Evolutionary conservation across 1,140 invertebrate species (phyloP).

Genomic region (Drosophila prosaltans): DNA sequence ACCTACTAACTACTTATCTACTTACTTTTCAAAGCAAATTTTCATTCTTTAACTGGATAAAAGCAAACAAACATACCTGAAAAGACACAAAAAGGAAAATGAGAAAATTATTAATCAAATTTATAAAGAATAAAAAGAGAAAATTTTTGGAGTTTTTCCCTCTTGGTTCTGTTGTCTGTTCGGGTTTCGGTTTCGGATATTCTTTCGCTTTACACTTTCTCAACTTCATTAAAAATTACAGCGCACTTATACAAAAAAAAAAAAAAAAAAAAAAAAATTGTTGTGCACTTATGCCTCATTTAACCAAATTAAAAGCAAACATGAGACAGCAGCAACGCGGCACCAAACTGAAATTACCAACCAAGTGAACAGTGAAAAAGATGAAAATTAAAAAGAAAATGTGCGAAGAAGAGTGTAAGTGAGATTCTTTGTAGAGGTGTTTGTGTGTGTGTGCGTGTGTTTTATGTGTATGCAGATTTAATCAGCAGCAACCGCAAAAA

Average conservation of each 20-base stretch:
- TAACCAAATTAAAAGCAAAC: conserved; percentile 82
- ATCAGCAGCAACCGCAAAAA: conserved; percentile 63
- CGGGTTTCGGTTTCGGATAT: neutral
- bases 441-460: conserved; percentile 17
- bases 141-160: neutral
- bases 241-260: conserved; percentile 67
- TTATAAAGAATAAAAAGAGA: neutral
- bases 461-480: conserved; percentile 54
- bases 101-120: conserved; percentile 25
- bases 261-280: conserved; percentile 30
- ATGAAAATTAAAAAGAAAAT: conserved; percentile 61
- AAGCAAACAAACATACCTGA: conserved; percentile 48
- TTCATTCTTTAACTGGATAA: neutral
- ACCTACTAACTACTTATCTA: neutral
- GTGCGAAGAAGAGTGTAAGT: conserved; percentile 2
- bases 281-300: conserved; percentile 78
- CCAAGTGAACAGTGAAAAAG: conserved; percentile 33
- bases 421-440: conserved; percentile 4
- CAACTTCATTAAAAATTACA: conserved; percentile 77
- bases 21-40: conserved; percentile 19
- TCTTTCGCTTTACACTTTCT: conserved; percentile 17
- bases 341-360: conserved; percentile 35
- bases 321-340: conserved; percentile 29
- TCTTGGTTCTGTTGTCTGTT: neutral
- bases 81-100: conserved; percentile 35